phyloP scores from a whole-genome alignment of 2,797 vertebrate genomes.

The Ibycter americanus region DNA sequence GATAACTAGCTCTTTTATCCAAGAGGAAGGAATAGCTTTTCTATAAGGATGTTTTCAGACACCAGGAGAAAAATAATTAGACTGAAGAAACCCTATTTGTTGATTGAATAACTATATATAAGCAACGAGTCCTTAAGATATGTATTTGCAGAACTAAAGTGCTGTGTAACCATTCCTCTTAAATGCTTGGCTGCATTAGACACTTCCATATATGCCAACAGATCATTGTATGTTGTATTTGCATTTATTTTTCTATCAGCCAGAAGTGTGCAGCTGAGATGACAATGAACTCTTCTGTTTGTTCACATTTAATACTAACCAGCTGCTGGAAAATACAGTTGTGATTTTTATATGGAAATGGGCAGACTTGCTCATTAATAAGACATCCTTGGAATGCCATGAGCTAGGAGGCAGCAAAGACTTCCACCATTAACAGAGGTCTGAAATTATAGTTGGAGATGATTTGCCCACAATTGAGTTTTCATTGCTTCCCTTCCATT shows the following conservation, averaged over 20 bases:
- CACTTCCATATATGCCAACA: neutral
- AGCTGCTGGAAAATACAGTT: neutral
- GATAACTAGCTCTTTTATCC: neutral
- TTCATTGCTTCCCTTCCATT: neutral
- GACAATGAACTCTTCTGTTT: neutral
- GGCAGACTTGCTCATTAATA: neutral
- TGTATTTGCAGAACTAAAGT: neutral
- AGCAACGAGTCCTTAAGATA: neutral
- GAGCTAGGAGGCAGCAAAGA: neutral
- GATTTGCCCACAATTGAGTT: neutral
- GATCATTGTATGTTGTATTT: neutral
- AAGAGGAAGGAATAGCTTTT: neutral
- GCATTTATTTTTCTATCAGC: neutral
- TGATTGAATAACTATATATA: neutral
- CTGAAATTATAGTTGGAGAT: neutral
- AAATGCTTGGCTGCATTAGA: neutral
- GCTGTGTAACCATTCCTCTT: neutral
- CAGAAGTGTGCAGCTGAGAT: neutral
- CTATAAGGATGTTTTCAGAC: neutral
- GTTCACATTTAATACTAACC: neutral
- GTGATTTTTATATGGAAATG: neutral
- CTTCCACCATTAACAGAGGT: neutral
- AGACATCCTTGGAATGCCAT: neutral
- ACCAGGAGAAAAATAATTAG: neutral
- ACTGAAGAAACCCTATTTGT: neutral